Base-by-base conservation (phyloP, 2,888 invertebrate genomes). In the Polia nebulosa region DNA sequence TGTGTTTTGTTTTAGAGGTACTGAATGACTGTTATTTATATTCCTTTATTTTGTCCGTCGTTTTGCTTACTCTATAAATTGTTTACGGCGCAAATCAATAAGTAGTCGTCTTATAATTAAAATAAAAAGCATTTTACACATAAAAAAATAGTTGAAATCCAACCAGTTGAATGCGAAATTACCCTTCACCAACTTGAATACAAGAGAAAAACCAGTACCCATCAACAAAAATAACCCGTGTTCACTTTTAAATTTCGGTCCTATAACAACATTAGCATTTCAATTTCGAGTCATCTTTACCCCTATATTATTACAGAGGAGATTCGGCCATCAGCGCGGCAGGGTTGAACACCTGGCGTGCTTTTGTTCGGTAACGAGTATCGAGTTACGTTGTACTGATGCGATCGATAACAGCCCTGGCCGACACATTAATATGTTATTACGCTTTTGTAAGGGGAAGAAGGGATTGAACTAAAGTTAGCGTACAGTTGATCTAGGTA, bases 261-360 rank as follows among this genome's bases (percentile, higher is more conserved):
- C 83, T 83, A 62, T 69, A 79, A 69, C 52, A 82, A 82, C 69
- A 82, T 83, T 77, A 82, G 74, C 78, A 82, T 80, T 83, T 80
- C 70, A 76, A 77, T 84, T 73, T 69, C 62, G 65, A 71, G 76
- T 83, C 76, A 76, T 72, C 64, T 65, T 60, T 78, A 73, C 85
- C 84, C 84, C 81, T 69, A 72, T 80, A 55, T 84, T 84, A 84
- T 81, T 79, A 75, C 64, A 81, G 72, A 72, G 75, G 78, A 74
- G 74, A 65, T 72, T 74, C 79, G 77, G 58, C 73, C 77, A 79
- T 72, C 79, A 62, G 78, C 59, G 52, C 9, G 72, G 65, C 73
- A 80, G 83, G 84, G 81, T 81, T 82, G 81, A 59, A 83, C 84
- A 84, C 84, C 85, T 84, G 84, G 84, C 78, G 59, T 52, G 63